These are phyloP conservation scores for Parnassius apollo DNA, from an alignment of 2,888 invertebrate genomes.

Conservation along the genomic window DNA sequence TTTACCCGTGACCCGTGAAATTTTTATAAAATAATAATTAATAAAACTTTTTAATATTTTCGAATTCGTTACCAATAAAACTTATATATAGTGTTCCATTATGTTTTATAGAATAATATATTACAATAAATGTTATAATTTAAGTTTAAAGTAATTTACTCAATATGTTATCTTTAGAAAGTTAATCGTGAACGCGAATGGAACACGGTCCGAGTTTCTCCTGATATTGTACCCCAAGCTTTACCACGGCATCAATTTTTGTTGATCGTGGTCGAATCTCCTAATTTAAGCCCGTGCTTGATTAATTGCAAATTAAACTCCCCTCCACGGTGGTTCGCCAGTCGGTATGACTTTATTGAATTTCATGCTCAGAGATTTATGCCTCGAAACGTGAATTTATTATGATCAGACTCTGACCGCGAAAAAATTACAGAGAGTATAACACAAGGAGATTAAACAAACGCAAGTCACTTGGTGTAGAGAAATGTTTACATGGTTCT, in stretches of 20 bases:
- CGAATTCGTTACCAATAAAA: no score
- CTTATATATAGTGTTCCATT: no score
- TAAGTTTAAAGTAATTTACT: slow-evolving; percentile 8
- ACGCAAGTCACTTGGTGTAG: neutral
- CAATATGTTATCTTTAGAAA: slow-evolving; percentile 22
- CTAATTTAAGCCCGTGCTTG: slow-evolving; percentile 69
- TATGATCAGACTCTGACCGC: slow-evolving; percentile 40
- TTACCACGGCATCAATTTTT: slow-evolving; percentile 52
- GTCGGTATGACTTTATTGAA: slow-evolving; percentile 78
- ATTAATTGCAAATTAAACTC: slow-evolving; percentile 80
- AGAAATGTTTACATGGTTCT: neutral
- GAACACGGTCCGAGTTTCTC: slow-evolving; percentile 17
- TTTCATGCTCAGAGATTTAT: slow-evolving; percentile 75
- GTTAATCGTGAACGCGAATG: slow-evolving; percentile 18
- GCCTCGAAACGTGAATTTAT: slow-evolving; percentile 67
- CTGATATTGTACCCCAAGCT: slow-evolving; percentile 31
- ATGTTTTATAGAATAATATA: neutral
- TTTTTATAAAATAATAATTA: no score
- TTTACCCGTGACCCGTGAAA: no score
- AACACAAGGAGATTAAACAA: slow-evolving; percentile 12
- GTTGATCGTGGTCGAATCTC: slow-evolving; percentile 60
- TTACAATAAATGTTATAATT: slow-evolving; percentile 8
- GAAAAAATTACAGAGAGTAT: slow-evolving; percentile 22
- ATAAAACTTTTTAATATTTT: no score
- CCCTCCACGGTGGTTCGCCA: slow-evolving; percentile 63